Evolutionary conservation across 2,113 vertebrate species (phyloP).

Genomic region (Sterrhoptilus dennistouni): DNA sequence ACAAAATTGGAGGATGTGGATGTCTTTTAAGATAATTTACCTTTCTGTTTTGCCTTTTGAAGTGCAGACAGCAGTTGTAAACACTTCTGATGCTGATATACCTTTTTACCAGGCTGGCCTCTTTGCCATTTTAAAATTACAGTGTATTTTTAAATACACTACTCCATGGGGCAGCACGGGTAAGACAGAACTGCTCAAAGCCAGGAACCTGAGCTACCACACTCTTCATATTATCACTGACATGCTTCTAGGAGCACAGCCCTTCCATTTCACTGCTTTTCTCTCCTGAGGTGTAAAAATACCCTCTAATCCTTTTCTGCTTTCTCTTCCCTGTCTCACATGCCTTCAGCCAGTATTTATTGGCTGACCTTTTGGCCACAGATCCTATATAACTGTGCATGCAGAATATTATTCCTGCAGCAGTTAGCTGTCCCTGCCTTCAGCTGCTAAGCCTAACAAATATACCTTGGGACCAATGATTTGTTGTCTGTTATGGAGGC

Average conservation of each 20-base stretch:
- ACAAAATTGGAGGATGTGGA: not conserved
- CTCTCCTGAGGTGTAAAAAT: not conserved
- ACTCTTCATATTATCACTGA: not conserved
- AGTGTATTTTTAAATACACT: not conserved
- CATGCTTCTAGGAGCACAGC: not conserved
- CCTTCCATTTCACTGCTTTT: not conserved
- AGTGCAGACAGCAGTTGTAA: not conserved
- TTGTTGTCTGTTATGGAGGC: not conserved
- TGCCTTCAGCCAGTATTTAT: not conserved
- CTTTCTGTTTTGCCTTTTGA: not conserved
- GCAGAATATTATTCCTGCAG: not conserved
- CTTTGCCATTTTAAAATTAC: not conserved
- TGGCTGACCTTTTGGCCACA: not conserved
- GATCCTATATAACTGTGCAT: not conserved
- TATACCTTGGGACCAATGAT: not conserved
- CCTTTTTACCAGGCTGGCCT: not conserved
- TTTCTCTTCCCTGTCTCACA: not conserved
- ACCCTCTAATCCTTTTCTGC: not conserved
- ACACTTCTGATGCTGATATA: not conserved
- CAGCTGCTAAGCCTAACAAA: not conserved
- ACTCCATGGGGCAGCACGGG: not conserved
- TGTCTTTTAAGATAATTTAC: not conserved
- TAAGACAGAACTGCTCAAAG: not conserved
- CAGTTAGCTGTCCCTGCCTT: not conserved
- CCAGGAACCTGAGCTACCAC: not conserved